Base-by-base conservation (phyloP, 2,797 vertebrate species). In the Selene dorsalis region DNA sequence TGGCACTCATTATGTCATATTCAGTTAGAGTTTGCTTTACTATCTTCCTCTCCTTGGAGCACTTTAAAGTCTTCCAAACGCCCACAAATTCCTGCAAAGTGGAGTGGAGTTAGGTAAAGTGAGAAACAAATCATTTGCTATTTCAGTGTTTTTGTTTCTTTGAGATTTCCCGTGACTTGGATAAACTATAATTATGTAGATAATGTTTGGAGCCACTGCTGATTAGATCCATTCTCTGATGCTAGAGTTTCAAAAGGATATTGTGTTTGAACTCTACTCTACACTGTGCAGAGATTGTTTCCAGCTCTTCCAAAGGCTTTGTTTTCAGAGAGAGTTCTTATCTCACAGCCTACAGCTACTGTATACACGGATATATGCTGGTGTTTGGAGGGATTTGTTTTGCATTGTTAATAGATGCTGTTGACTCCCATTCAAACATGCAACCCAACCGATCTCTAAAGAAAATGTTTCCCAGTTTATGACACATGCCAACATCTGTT, bases 1-100 rank as follows among this genome's bases (percentile, higher is more conserved):
- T 86, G 87, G 88, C 87, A 91, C 88, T 91, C 87, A 90, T 92
- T 92, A 91, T 91, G 89, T 90, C 84, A 91, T 88, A 79, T 91
- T 84, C 86, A 85, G 61, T 89, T 88, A 88, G 80, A 86, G 80
- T 88, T 89, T 87, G 62, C 73, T 69, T 82, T 79, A 35, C 76
- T 48, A 48, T 80, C 69, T 87, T 84, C 79, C 26, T 32, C 58
- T 86, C 74, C 60, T 77, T 69, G 39, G 61, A 78, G 69, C 56
- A 69, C 69, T 81, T 81, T 63, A 66, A 89, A 84, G 60, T 73
- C 73, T 67, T 75, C 10, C 47, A 69, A 87, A 89, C 82, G 70
- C 76, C 64, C 67, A 80, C 56, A 80, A 67, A 73, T 47, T 75
- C n/a, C 18, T 30, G 32, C 18, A 69, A 68, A 82, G 77, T 59